Percentiles rank a stretch among this genome's conserved stretches.
Conservation (phyloP, 2,888 invertebrate species). For the Dynastes maya region DNA sequence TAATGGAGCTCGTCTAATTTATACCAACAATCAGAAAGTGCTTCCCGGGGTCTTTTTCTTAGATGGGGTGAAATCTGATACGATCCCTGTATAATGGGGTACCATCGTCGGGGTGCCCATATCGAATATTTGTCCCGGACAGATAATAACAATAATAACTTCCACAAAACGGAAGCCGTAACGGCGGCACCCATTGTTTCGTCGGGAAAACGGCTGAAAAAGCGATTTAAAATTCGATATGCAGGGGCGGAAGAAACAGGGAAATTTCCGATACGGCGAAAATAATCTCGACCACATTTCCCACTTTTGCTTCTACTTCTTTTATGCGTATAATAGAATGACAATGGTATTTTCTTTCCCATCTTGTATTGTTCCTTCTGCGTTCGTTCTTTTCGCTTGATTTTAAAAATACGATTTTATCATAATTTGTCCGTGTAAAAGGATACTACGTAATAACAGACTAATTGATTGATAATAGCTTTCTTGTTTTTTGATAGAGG, state of each 20-base stretch:
- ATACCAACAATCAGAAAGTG: constrained; percentile 40
- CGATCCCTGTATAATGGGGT: constrained; percentile 17
- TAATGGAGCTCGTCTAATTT: constrained; percentile 41
- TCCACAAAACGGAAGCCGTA: neutral
- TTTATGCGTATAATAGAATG: constrained; percentile 35
- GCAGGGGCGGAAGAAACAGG: too few relatives aligned
- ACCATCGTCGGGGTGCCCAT: neutral
- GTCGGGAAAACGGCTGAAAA: neutral
- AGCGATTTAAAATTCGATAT: neutral
- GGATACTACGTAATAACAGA: too few relatives aligned
- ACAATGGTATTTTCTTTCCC: constrained; percentile 40
- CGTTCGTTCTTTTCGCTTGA: neutral
- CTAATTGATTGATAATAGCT: too few relatives aligned
- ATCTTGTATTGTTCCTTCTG: neutral
- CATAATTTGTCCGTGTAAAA: too few relatives aligned
- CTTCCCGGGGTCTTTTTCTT: neutral
- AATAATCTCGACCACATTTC: too few relatives aligned
- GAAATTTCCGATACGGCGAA: neutral
- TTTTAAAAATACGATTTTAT: too few relatives aligned
- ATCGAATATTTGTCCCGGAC: constrained; percentile 20
- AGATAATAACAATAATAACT: constrained; percentile 28
- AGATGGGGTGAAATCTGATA: constrained; percentile 7
- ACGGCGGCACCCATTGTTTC: constrained; percentile 8
- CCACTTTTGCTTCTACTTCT: constrained; percentile 2
- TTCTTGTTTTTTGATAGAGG: too few relatives aligned